phyloP scores from a whole-genome alignment of 2,113 vertebrate species.

The Rhea pennata region DNA sequence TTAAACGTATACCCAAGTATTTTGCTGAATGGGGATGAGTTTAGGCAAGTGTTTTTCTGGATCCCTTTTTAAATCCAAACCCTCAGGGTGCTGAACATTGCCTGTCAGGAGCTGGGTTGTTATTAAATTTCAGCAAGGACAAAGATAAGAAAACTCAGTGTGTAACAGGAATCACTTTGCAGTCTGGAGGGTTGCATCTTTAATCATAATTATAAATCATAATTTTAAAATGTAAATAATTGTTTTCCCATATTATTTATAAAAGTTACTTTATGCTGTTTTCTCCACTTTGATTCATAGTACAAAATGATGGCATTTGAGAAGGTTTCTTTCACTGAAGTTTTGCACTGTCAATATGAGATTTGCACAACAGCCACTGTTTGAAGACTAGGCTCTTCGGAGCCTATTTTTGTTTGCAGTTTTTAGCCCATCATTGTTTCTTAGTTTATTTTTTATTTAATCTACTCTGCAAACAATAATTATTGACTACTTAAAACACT shows the following conservation, averaged over 20 bases:
- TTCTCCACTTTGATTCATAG: not conserved
- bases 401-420: not conserved
- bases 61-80: not conserved
- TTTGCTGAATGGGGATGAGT: not conserved
- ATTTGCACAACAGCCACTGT: not conserved
- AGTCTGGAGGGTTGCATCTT: not conserved
- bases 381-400: not conserved
- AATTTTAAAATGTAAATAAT: not conserved
- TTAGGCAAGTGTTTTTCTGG: not conserved
- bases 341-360: fast-evolving
- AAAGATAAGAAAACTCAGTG: not conserved
- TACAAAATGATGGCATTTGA: not conserved
- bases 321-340: not conserved
- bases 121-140: not conserved
- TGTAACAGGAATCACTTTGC: not conserved
- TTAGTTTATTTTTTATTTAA: not conserved
- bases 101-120: not conserved
- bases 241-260: not conserved
- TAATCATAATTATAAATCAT: not conserved
- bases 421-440: not conserved
- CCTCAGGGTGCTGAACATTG: not conserved
- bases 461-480: not conserved
- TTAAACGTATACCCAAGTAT: not conserved
- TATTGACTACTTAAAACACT: not conserved
- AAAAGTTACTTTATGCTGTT: not conserved